Evolutionary conservation across 2,113 vertebrate species (phyloP).

Genomic region (Psittacula cyanocephala): DNA sequence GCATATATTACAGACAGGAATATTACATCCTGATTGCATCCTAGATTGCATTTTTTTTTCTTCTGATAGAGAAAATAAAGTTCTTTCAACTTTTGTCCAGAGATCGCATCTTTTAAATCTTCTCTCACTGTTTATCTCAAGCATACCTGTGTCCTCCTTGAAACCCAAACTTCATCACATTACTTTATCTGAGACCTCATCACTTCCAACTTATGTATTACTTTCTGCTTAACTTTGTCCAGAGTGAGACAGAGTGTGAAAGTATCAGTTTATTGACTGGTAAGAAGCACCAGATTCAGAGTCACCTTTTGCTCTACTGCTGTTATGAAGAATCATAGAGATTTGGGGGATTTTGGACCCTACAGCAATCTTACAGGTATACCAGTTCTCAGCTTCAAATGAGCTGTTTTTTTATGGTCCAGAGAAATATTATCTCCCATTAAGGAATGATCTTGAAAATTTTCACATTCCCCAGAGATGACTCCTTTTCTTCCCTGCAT

Average conservation of each 20-base stretch:
- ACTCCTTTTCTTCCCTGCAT: not conserved
- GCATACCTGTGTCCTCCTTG: not conserved
- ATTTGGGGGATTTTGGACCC: not conserved
- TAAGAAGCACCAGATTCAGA: not conserved
- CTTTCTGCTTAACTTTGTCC: not conserved
- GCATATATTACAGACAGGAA: not conserved
- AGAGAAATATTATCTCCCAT: not conserved
- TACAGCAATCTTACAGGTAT: not conserved
- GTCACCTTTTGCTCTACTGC: not conserved
- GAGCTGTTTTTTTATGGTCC: not conserved
- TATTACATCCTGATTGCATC: rapidly evolving
- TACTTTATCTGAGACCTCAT: not conserved
- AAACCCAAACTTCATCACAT: not conserved
- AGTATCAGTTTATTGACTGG: not conserved
- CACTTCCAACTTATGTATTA: not conserved
- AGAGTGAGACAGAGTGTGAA: not conserved
- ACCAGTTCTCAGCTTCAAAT: not conserved
- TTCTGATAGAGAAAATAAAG: not conserved
- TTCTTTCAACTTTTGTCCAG: not conserved
- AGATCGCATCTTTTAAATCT: not conserved
- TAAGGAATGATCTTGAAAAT: not conserved
- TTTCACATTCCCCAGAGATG: not conserved
- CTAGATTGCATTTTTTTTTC: not conserved
- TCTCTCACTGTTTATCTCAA: not conserved
- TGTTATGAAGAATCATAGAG: not conserved